Conservation (phyloP, 1,140 invertebrate species). For the Chrysomallon squamiferum region DNA sequence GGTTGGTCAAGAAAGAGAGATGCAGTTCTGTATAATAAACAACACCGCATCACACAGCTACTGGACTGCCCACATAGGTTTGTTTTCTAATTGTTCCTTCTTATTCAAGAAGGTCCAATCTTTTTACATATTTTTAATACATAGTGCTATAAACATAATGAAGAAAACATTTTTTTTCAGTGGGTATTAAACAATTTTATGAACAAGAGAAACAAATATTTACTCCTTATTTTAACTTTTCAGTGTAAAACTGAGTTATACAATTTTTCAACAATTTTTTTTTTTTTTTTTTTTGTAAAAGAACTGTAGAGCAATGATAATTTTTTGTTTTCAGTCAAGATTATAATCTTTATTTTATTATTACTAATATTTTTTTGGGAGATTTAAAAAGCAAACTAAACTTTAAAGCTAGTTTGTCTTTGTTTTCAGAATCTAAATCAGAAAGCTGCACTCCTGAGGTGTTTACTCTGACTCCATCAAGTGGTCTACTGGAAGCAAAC, state of each 20-base stretch:
- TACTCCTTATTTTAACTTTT: too few relatives aligned
- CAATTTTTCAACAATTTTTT: too few relatives aligned
- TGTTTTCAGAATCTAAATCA: slow-evolving; percentile 34
- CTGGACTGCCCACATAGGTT: slow-evolving; percentile 46
- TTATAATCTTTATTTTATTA: neutral
- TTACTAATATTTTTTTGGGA: too few relatives aligned
- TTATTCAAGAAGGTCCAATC: too few relatives aligned
- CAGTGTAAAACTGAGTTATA: too few relatives aligned
- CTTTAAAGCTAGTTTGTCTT: neutral
- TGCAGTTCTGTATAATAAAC: slow-evolving; percentile 49
- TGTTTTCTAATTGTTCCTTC: neutral
- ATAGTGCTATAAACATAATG: neutral
- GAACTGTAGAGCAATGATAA: too few relatives aligned
- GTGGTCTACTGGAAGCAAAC: slow-evolving; percentile 48
- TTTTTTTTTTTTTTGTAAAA: too few relatives aligned
- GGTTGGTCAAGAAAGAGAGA: slow-evolving; percentile 48
- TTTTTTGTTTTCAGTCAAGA: too few relatives aligned
- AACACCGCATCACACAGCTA: slow-evolving; percentile 45
- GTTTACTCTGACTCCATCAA: slow-evolving; percentile 41
- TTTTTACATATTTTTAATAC: neutral
- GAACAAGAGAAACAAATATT: too few relatives aligned
- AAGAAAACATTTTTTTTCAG: neutral
- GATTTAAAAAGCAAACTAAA: too few relatives aligned
- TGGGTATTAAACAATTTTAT: too few relatives aligned
- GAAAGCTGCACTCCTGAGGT: slow-evolving; percentile 32